These are phyloP conservation scores for Rhimphoctona megacephalus DNA, from an alignment of 2,888 invertebrate species.

Conservation along the genomic window DNA sequence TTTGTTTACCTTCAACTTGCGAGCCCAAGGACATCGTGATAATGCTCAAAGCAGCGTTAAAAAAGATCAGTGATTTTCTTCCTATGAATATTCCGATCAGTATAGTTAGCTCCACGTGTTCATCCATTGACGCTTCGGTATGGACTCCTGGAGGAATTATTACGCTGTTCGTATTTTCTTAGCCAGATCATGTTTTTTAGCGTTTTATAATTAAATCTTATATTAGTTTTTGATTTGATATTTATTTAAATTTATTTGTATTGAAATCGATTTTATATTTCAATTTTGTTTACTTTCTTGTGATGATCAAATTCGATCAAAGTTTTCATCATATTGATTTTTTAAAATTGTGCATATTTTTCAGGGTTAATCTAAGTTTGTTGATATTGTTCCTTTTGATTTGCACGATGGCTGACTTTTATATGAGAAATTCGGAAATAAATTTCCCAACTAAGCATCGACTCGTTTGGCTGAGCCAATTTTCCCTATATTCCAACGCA, in stretches of 20 bases:
- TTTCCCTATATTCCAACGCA: constrained; percentile 83
- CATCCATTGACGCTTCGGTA: constrained; percentile 49
- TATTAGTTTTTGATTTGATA: neutral
- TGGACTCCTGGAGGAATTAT: constrained; percentile 69
- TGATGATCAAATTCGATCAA: too few species aligned
- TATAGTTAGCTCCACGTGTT: constrained; percentile 55
- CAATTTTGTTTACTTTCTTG: too few species aligned
- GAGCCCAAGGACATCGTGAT: constrained; percentile 76
- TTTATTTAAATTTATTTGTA: neutral
- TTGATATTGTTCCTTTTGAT: constrained; percentile 71
- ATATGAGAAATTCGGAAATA: neutral
- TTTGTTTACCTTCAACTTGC: constrained; percentile 85
- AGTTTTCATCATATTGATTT: neutral
- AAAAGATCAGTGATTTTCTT: constrained; percentile 24
- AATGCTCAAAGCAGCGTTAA: constrained; percentile 54
- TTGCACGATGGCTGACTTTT: constrained; percentile 74
- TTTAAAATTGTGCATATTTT: constrained; percentile 49
- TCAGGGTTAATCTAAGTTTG: constrained; percentile 71
- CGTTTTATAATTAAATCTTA: neutral
- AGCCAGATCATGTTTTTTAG: neutral
- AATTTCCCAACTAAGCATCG: neutral
- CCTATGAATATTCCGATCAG: constrained; percentile 18
- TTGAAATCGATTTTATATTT: neutral
- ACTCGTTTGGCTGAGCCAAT: constrained; percentile 75
- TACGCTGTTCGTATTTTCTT: constrained; percentile 67